Evolutionary conservation across 2,888 invertebrate genomes (phyloP), one percentile per base, ranked within the genome.

Genomic region (Drosophila engyochracea): DNA sequence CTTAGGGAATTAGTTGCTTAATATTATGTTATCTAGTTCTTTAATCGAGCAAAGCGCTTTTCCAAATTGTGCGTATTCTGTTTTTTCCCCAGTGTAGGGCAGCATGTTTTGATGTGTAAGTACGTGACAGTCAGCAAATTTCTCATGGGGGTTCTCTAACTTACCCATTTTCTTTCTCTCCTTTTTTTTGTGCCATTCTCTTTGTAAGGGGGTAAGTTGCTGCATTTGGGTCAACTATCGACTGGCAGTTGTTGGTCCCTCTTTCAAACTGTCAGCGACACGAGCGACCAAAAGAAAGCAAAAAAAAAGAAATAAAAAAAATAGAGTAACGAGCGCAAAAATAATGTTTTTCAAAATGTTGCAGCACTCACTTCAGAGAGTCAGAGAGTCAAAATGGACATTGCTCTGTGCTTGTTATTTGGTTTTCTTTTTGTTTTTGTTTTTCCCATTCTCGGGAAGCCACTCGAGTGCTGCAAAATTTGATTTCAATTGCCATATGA

Each of bases 141-240:
- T 55, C 44, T 41, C 58, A 44, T 57, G 41, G 22, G 12, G 19
- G 0, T 3, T 51, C 41, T 30, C 4, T 1, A 4, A 22, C 12
- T 16, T 28, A n/a, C 3, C 22, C 25, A 47, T 25, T 16, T 47
- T 7, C 7, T 62, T 16, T 39, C 28, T 35, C 30, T 41, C n/a
- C 4, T 9, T 35, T 55, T 6, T 28, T 44, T 49, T 14, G 2
- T 22, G 1, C 0, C 39, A 4, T 28, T 12, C 22, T 30, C 28
- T 51, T 57, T 35, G 33, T 28, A 16, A 28, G 19, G 35, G 28
- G 41, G 52, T 35, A 14, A 51, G 70, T 28, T 44, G 51, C 35
- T 55, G 57, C 70, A 85, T 87, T 85, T 81, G 87, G 87, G 89
- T 89, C 87, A 88, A 86, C 86, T 83, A 86, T 88, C 81, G 87